Base-by-base conservation (phyloP, 2,888 invertebrate species). In the Escarpia spicata region DNA sequence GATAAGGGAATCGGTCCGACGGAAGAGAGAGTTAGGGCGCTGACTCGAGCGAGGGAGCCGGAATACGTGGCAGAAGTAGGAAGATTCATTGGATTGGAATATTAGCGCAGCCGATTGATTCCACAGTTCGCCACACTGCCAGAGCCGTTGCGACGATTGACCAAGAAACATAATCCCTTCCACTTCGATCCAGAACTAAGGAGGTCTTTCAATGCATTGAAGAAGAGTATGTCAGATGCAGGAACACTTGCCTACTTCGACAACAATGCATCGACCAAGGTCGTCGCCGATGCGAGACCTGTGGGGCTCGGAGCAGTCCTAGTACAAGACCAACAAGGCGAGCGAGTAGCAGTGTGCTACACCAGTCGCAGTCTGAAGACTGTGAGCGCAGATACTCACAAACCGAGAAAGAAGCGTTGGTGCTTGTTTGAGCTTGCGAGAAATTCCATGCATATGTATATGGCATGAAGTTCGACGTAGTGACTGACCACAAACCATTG, bases 241-340 rank as follows among this genome's bases (percentile, higher is more conserved):
- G 75, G 43, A 31, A 45, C 92, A 90, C 60, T 92, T 37, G 92
- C 92, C 8, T 92, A 58, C 75, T 92, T 19, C 31, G 92, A 92
- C 60, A 92, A 92, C 6, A 75, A 92, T 10, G 91, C 92, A 37
- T 2, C 58, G 75, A 92, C 89, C 44, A 52, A 92, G 89, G 89
- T 92, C 12, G 92, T 92, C 58, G 92, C 91, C 15, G 92, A 92
- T 91, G 92, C 89, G 15, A n/a, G 92, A 4, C 89, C 92, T 43
- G 89, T 92, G 3, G 92, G 92, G 9, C 43, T 92, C 3, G 92
- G 92, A 4, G 92, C 92, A 15, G 92, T 92, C 31, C 12, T 92
- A 43, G 89, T 92, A 15, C 90, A 92, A 90, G 89, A 92, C 9
- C n/a, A 9, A 10, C 4, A 6, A 90, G 90, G 43, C 45, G 45